These are phyloP conservation scores for Gymnothorax javanicus DNA, from an alignment of 2,797 vertebrate species.

Conservation along the genomic window DNA sequence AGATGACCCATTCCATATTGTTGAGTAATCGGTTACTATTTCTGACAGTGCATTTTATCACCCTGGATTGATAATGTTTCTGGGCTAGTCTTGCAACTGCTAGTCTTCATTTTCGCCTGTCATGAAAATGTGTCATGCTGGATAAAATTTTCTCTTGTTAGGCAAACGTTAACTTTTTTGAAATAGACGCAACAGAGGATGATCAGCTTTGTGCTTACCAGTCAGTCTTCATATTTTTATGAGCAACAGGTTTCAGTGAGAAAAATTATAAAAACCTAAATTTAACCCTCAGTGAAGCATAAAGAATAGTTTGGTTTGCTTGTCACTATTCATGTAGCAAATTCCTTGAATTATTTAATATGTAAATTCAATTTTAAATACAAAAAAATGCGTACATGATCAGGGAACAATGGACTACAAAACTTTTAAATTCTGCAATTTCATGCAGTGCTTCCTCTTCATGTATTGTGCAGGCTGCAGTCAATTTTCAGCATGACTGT, in stretches of 20 bases:
- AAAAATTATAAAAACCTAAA: neutral
- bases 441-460: neutral
- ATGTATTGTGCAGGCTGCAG: neutral
- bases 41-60: neutral
- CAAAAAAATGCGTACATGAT: neutral
- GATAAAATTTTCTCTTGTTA: neutral
- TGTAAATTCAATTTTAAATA: neutral
- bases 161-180: neutral
- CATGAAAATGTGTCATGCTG: neutral
- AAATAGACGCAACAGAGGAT: neutral
- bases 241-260: neutral
- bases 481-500: constrained; percentile 49
- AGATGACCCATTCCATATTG: neutral
- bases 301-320: neutral
- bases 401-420: neutral
- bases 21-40: neutral
- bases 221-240: neutral
- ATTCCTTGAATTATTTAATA: neutral
- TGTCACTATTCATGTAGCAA: neutral
- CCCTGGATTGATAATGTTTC: neutral
- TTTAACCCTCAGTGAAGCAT: neutral
- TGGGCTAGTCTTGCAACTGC: neutral
- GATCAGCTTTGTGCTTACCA: neutral
- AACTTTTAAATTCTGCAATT: neutral
- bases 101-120: neutral